Evolutionary conservation across 2,888 invertebrate genomes (phyloP), one percentile per base, ranked within the genome.

Genomic region (Perdita meconis): DNA sequence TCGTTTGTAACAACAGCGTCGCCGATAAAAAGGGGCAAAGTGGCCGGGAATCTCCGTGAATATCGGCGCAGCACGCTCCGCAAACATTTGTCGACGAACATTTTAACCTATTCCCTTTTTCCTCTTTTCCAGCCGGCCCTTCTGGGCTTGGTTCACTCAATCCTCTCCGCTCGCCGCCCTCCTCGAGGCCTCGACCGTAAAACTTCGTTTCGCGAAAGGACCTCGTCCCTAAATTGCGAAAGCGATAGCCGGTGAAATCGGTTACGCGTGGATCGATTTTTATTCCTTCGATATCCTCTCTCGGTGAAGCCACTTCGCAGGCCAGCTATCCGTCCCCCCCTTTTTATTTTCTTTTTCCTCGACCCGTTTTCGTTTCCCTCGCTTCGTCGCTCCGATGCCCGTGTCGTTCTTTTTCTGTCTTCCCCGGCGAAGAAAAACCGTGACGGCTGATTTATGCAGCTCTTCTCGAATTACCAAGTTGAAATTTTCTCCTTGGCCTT

Each of bases 71-170:
- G 81, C 87, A 87, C 89, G 88, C 84, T 85, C 85, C 73, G 61
- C 84, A 86, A 87, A 87, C 81, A 86, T 87, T 86, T 87, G 74
- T 73, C 80, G 68, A 22, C 24, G 47, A 73, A 61, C 64, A 47
- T 74, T 72, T 71, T 24, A 73, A 66, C 47, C 70, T 59, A 47
- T 71, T 67, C 36, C 36, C 40, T n/a, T 22, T 42, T 55, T 22
- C 13, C 19, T 22, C 36, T 34, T 19, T 8, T 71, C 56, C 30
- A 30, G 36, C 44, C 38, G 2, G 12, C 2, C 3, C 51, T 59
- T 16, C 22, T 16, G 24, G n/a, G 16, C 13, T 19, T 34, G 4
- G 6, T 24, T 8, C 22, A 6, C 10, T 10, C 55, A 38, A 13
- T 12, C n/a, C 24, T 16, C 12, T 19, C 6, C 12, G 22, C 16